Evolutionary conservation across 1,140 invertebrate genomes (phyloP).

Genomic region (Pseudomyrmex concolor): DNA sequence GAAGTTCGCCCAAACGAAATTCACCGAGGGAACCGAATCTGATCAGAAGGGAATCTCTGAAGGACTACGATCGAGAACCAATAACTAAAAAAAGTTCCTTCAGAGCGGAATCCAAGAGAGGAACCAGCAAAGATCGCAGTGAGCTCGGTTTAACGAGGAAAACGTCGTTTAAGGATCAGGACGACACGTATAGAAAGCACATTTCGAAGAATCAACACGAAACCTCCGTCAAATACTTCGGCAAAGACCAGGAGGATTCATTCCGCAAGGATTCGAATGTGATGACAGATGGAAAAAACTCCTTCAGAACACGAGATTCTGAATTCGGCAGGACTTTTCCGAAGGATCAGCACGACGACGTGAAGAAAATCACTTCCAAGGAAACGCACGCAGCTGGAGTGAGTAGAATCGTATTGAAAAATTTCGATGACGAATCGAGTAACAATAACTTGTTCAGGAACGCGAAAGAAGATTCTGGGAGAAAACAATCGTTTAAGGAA

Average conservation of each 20-base stretch:
- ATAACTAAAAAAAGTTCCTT: constrained; percentile 72
- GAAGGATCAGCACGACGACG: constrained; percentile 20
- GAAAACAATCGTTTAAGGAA: constrained; percentile 62
- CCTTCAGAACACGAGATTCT: constrained; percentile 30
- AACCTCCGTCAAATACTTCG: constrained; percentile 19
- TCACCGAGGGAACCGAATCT: constrained; percentile 41
- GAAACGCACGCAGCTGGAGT: constrained; percentile 49
- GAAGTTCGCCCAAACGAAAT: constrained; percentile 14
- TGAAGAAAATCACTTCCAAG: constrained; percentile 44
- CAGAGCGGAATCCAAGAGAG: constrained; percentile 48
- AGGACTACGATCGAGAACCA: constrained; percentile 64
- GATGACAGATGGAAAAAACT: constrained; percentile 55
- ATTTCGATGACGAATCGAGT: constrained; percentile 52
- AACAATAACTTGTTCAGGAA: constrained; percentile 47
- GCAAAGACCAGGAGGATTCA: constrained; percentile 53
- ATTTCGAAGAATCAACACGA: constrained; percentile 42
- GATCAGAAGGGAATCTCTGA: constrained; percentile 66
- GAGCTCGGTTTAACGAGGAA: constrained; percentile 48
- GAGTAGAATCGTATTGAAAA: constrained; percentile 60
- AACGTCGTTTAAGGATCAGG: constrained; percentile 63
- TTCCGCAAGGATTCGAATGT: constrained; percentile 14
- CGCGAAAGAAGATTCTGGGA: constrained; percentile 9
- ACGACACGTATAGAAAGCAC: constrained; percentile 14
- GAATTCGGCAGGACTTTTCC: constrained; percentile 51
- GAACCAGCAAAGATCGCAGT: constrained; percentile 32